Evolutionary conservation across 2,888 invertebrate genomes (phyloP), one percentile per base, ranked within the genome.

Genomic region (Bruchidius siliquastri): DNA sequence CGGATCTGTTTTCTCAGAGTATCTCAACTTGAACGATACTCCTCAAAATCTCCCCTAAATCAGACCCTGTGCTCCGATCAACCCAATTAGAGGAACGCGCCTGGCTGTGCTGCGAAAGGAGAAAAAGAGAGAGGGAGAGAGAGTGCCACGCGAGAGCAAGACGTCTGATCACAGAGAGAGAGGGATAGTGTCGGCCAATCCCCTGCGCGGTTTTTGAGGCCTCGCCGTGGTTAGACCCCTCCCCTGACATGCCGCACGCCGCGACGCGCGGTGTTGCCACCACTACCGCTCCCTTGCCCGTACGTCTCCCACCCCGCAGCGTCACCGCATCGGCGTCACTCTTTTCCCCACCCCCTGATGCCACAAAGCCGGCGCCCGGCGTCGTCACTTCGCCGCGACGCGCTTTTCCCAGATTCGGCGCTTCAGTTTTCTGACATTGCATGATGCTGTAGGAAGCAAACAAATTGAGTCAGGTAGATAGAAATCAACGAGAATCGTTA

Each of bases 131-230:
- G 32, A 30, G 71, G 49, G 49, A 32, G 71, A 22, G 0, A 8
- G 70, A 68, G 21, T n/a, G 21, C 21, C 10, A 71, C 26, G 70
- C 66, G 70, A 20, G 73, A 73, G 68, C 71, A 74, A 77, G 76
- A 71, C 71, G 68, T 18, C 68, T 8, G 68, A 68, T 8, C 21
- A 75, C 75, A 74, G 80, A 80, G 79, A 80, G 83, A 84, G 84
- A 82, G 77, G 78, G 83, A 84, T 84, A 82, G 77, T 78, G 79
- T 80, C 22, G 68, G 87, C 87, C 87, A 87, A 87, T 87, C 87
- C 86, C 84, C 84, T 83, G 83, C 86, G 87, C 82, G 87, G 87
- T 87, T 87, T 87, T 87, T 87, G 87, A 87, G 87, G 87, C 86
- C 86, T 84, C 82, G 81, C 83, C 84, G 87, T 84, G 87, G 87